Evolutionary conservation across 2,797 vertebrate genomes (phyloP).

Genomic region (Lacerta bilineata): DNA sequence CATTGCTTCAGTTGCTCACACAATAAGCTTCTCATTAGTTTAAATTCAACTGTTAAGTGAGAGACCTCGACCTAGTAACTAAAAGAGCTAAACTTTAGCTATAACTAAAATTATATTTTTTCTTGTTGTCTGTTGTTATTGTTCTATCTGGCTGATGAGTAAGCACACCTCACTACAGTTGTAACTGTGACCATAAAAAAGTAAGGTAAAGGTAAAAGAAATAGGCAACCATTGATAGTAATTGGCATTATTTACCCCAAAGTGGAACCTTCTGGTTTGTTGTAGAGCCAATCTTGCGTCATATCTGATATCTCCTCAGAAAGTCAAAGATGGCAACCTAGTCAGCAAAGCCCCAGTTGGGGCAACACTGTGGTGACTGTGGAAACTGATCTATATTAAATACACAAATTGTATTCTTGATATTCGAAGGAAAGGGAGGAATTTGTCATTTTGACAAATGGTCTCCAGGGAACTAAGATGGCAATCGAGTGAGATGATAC

Average conservation of each 20-base stretch:
- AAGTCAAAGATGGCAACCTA: not conserved
- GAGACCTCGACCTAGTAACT: constrained; percentile 18
- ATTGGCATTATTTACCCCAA: not conserved
- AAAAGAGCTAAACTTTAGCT: constrained; percentile 17
- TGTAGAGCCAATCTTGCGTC: not conserved
- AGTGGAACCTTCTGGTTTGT: not conserved
- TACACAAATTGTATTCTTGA: not conserved
- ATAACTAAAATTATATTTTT: constrained; percentile 27
- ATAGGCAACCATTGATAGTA: not conserved
- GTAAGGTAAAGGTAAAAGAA: too few relatives aligned
- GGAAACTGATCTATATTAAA: not conserved
- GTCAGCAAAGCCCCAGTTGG: not conserved
- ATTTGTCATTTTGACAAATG: not conserved
- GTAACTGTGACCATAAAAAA: constrained; percentile 26
- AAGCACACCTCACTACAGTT: constrained; percentile 43
- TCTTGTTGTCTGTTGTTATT: constrained; percentile 29
- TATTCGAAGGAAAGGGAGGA: not conserved
- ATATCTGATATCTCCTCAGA: not conserved
- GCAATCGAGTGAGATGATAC: too few relatives aligned
- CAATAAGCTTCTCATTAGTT: constrained; percentile 42
- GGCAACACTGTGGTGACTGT: not conserved
- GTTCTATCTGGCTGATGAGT: constrained; percentile 40
- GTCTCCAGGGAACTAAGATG: not conserved
- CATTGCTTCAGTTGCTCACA: constrained; percentile 34
- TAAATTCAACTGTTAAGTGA: constrained; percentile 52